phyloP scores from a whole-genome alignment of 1,140 invertebrate species.

The Phenacoccus solenopsis region DNA sequence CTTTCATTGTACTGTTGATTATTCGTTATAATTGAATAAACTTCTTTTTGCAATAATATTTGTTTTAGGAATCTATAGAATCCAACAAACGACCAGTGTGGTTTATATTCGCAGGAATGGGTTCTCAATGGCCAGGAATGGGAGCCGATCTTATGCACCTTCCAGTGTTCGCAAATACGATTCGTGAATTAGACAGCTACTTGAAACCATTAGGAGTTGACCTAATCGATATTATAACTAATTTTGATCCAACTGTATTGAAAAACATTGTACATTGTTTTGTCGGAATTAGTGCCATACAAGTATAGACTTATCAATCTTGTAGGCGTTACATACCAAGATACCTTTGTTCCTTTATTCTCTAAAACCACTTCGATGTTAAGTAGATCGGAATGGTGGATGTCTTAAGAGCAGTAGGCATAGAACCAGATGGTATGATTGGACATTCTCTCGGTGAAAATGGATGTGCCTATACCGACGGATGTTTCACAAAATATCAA shows the following conservation, averaged over 20 bases:
- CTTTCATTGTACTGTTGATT: no score
- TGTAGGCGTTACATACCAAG: not conserved
- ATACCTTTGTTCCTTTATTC: not conserved
- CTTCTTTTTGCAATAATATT: no score
- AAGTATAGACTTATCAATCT: constrained; percentile 40
- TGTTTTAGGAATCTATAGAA: constrained; percentile 20
- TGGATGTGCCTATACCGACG: constrained; percentile 79
- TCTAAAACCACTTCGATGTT: not conserved
- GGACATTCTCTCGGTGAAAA: constrained; percentile 76
- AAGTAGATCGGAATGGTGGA: constrained; percentile 68
- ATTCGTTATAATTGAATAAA: no score
- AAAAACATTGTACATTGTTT: constrained; percentile 48
- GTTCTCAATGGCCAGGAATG: constrained; percentile 56
- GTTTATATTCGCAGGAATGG: constrained; percentile 58
- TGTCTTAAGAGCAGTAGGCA: constrained; percentile 50
- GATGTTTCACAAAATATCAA: constrained; percentile 66
- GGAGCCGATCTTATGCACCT: constrained; percentile 44
- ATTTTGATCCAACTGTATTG: constrained; percentile 40
- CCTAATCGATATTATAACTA: constrained; percentile 45
- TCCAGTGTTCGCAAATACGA: constrained; percentile 47
- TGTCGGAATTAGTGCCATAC: constrained; percentile 61
- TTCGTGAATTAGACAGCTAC: constrained; percentile 41
- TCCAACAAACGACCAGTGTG: constrained; percentile 39
- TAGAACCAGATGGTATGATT: constrained; percentile 70
- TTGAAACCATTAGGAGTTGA: constrained; percentile 44